Evolutionary conservation across 1,140 invertebrate genomes (phyloP).

Genomic region (Epicauta chinensis): DNA sequence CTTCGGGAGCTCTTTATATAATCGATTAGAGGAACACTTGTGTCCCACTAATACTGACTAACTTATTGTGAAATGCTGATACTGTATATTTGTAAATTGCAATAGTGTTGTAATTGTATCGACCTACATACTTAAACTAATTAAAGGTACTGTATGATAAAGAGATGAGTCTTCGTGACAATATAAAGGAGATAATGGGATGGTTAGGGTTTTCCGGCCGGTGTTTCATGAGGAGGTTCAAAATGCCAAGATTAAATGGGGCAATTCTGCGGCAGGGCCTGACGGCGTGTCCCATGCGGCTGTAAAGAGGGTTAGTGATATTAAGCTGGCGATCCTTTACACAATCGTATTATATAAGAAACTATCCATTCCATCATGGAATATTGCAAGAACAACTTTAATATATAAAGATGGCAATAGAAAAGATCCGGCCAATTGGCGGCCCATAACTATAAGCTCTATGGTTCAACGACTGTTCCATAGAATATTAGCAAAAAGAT

Average conservation of each 20-base stretch:
- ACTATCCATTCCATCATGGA: background rate
- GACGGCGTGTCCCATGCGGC: background rate
- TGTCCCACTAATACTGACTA: too few species aligned
- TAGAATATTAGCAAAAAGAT: constrained; percentile 35
- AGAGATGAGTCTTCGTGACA: too few species aligned
- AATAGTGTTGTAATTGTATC: too few species aligned
- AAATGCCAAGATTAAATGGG: constrained; percentile 1
- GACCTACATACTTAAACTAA: too few species aligned
- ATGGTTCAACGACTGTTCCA: constrained; percentile 35
- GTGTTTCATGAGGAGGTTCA: constrained; percentile 4
- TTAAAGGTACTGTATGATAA: too few species aligned
- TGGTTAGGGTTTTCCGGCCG: constrained; percentile 17
- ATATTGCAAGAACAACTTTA: constrained; percentile 8
- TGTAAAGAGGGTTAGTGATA: background rate
- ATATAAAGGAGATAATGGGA: too few species aligned
- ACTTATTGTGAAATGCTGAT: too few species aligned
- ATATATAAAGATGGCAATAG: constrained; percentile 18
- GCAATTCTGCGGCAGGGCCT: constrained; percentile 38
- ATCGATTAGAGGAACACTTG: too few species aligned
- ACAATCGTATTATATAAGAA: constrained; percentile 12
- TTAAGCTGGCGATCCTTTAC: background rate
- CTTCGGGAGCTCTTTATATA: too few species aligned
- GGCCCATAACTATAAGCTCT: constrained; percentile 44
- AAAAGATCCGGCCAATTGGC: constrained; percentile 18
- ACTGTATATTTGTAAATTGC: too few species aligned